Base-by-base conservation (phyloP, 2,797 vertebrate genomes). In the Epinephelus awoara region DNA sequence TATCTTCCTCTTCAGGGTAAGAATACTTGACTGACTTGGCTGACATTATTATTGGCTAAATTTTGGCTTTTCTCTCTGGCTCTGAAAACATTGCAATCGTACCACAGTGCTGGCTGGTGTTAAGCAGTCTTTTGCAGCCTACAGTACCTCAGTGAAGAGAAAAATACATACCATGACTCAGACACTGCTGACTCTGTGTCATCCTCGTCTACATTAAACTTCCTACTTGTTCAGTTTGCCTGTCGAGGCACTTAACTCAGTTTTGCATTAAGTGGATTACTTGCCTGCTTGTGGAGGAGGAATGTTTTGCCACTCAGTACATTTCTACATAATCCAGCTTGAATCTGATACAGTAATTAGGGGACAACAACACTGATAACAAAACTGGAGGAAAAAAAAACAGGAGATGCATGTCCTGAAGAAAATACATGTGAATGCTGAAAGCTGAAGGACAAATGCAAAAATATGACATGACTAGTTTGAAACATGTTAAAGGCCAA, bases 91-190 rank as follows among this genome's bases (percentile, higher is more conserved):
- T 57, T 84, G 85, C 77, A 65, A 64, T 86, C 61, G 44, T 69
- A 54, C 59, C 70, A 72, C 62, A 40, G 51, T 58, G 52, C 50
- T 69, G 62, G 76, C 72, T 77, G 79, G 67, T 72, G 79, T 55
- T 54, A 17, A 58, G 46, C 52, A 51, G 74, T 51, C 78, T 77
- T 73, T 80, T 79, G 44, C 77, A 75, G 68, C 68, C 75, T 52
- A 9, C 38, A 40, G 38, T 15, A 49, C 71, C 62, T 25, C 51
- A 13, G 42, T 65, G 50, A 61, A 61, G 58, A 85, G 55, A 76
- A 72, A 56, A 75, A 80, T 42, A 75, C 78, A 51, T 50, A 79
- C 15, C 63, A 78, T 91, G 91, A 93, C 59, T 91, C 89, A 90
- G 77, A 88, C 82, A 23, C 75, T 51, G 3, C 67, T 82, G 88